Evolutionary conservation across 2,888 invertebrate genomes (phyloP), one percentile per base, ranked within the genome.

Genomic region (Antheraea assamensis): DNA sequence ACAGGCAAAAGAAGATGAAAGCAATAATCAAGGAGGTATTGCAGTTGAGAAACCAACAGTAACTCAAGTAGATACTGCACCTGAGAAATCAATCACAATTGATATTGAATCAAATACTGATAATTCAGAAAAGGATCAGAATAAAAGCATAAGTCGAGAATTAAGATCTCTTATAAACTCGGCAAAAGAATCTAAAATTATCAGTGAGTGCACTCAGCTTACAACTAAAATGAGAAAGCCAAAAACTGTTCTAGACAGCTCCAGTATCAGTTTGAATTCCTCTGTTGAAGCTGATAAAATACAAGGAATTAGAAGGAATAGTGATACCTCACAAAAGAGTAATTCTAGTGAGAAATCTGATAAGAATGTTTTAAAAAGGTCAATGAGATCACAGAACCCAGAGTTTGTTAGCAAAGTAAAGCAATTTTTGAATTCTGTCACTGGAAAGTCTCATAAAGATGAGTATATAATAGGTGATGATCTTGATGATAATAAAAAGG

Each of bases 151-250:
- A 73, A 92, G 94, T 75, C 92, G 96, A 76, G 97, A 97, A 85
- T 89, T 96, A 74, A 93, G 95, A 79, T 96, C 95, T 2, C 88
- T 97, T 35, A 95, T 96, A 77, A 96, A 96, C 49, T 95, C 96
- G 21, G 96, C 96, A 35, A 96, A 95, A 84, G 96, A 96, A 82
- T 96, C 97, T 0, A 96, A 96, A 83, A 95, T 97, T 71, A 94
- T 96, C 68, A 95, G 92, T 79, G 95, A 95, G 85, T 96, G 95
- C 83, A 95, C 93, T 24, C 95, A 92, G 76, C 84, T 96, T n/a
- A 93, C 90, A 68, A 94, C 90, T 74, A 95, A 95, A 80, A 95
- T 90, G 42, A 91, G 90, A 75, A 95, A 93, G 75, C 94, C 95
- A 66, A 90, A 93, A 77, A 78, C 83, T 58, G 89, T 91, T 58